Evolutionary conservation across 2,888 invertebrate genomes (phyloP).

Genomic region (Parelbella ahira): DNA sequence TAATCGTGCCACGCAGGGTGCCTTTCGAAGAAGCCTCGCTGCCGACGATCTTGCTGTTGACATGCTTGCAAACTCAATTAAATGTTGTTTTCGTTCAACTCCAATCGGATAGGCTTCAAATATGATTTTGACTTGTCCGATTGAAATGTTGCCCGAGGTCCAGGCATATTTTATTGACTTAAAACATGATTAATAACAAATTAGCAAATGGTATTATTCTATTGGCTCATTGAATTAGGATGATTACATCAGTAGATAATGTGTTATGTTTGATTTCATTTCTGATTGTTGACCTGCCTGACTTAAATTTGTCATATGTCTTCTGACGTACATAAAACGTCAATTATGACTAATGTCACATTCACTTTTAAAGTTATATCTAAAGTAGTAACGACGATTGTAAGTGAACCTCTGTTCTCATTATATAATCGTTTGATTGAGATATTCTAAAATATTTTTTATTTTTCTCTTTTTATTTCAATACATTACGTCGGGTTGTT

Average conservation of each 20-base stretch:
- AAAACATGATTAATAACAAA: conserved; percentile 3
- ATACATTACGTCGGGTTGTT: too few relatives aligned
- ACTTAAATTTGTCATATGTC: too few relatives aligned
- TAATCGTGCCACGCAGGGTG: conserved; percentile 18
- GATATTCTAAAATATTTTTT: too few relatives aligned
- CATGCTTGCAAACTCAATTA: conserved; percentile 14
- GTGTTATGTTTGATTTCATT: too few relatives aligned
- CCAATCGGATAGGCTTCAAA: neutral
- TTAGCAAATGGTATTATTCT: conserved; percentile 2
- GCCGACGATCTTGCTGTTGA: conserved; percentile 37
- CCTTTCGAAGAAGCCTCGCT: conserved; percentile 33
- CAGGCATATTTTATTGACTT: conserved; percentile 18
- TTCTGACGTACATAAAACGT: too few relatives aligned
- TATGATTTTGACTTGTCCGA: neutral
- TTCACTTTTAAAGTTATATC: too few relatives aligned
- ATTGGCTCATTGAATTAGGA: neutral
- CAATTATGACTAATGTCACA: too few relatives aligned
- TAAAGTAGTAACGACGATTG: too few relatives aligned
- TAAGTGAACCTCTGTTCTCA: too few relatives aligned
- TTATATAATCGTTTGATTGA: too few relatives aligned
- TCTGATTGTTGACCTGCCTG: too few relatives aligned
- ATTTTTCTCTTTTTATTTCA: too few relatives aligned
- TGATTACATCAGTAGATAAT: conserved; percentile 9
- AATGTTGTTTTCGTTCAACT: neutral
- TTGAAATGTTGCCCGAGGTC: neutral